phyloP scores from a whole-genome alignment of 2,797 vertebrate genomes.

The Threskiornis aethiopicus region DNA sequence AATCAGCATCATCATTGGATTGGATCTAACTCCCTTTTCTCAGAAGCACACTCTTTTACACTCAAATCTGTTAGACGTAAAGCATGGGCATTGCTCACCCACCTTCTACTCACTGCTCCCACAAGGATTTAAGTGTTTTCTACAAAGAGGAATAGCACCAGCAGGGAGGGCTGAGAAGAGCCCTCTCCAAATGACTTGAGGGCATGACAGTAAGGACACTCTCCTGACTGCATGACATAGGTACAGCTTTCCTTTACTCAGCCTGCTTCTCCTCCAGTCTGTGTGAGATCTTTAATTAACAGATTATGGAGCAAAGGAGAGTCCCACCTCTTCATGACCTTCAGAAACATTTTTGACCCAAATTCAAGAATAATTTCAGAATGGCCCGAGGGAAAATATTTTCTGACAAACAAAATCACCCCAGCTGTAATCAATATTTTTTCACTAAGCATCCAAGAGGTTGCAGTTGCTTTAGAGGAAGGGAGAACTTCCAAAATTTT shows the following conservation, averaged over 20 bases:
- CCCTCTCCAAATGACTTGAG: neutral
- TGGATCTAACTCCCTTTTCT: neutral
- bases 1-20: neutral
- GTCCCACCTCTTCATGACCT: neutral
- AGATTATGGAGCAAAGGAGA: neutral
- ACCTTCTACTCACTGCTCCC: neutral
- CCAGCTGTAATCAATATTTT: constrained; percentile 24
- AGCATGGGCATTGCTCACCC: neutral
- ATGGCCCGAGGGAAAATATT: neutral
- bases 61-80: neutral
- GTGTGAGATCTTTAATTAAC: neutral
- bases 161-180: neutral
- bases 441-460: constrained; percentile 16
- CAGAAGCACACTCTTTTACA: neutral
- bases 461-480: neutral
- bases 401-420: neutral
- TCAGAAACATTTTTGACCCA: neutral
- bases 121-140: neutral
- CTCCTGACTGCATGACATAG: neutral
- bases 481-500: neutral
- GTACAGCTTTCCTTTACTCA: neutral
- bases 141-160: neutral
- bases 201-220: neutral
- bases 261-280: neutral
- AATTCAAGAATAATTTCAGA: constrained; percentile 3